Evolutionary conservation across 2,113 vertebrate genomes (phyloP), one percentile per base, ranked within the genome.

Genomic region (Craseonycteris thonglongyai): DNA sequence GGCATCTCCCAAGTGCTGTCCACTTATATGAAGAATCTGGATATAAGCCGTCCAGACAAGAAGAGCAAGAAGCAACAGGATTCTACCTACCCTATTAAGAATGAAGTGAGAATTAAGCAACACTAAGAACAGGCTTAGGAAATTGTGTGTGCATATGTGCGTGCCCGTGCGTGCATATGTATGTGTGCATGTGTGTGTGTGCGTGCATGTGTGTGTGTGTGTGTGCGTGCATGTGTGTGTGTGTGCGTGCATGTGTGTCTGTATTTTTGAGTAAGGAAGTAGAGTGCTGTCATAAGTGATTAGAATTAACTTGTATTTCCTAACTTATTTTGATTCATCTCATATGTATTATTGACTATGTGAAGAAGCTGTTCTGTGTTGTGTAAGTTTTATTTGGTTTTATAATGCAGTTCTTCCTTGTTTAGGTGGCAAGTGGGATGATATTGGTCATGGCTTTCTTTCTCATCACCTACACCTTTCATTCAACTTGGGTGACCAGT

Each of bases 401-500:
- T 92, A 84, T 10, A 28, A 24, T 38, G 80, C 30, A 51, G 2
- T 1, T 0, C 0, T 94, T 94, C 45, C 65, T 92, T 71, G 14
- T 30, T 0, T 91, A 99, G 99, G 99, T 99, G 96, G 99, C 99
- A 93, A 99, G 99, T n/a, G 99, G 99, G 61, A 99, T 99, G 99
- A 99, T 99, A 96, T 93, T 99, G 95, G 99, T 99, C 95, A 99
- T 99, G 99, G 99, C 99, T 0, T 99, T 99, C 97, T 99, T 99
- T 98, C 98, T 99, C 45, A 99, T 99, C 96, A 99, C 99, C 1
- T 99, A 99, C 96, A 99, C 99, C 54, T 99, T 99, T 97, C 99
- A 99, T 97, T 99, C 99, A 3, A 99, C 99, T n/a, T 99, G 99
- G 99, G 99, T 99, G 97, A 99, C 99, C 96, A 99, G 99, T 0